Evolutionary conservation across 2,888 invertebrate genomes (phyloP), one percentile per base, ranked within the genome.

Genomic region (Frankliniella fusca): DNA sequence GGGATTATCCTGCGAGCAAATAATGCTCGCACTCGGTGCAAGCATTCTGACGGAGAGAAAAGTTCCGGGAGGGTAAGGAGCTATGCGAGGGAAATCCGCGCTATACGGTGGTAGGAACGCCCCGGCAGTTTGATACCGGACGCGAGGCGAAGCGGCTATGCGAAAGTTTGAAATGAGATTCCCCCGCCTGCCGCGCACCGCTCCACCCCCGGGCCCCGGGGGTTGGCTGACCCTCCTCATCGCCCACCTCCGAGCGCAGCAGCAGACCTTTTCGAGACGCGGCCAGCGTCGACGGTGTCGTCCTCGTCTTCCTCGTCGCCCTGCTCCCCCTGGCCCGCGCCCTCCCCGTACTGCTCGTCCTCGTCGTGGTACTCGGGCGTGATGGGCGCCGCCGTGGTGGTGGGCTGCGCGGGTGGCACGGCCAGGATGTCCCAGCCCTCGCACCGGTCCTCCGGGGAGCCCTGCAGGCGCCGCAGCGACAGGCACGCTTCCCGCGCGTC

Each of bases 301-400:
- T 76, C 70, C 70, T 23, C 70, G 7, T 76, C 54, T 0, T 12
- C 54, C 12, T 54, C 54, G 12, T 54, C 70, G 23, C 27, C 70
- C 8, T n/a, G n/a, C n/a, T 76, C 70, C 23, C 27, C 70, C 70
- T 76, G 70, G 70, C 70, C 27, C 23, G 23, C 70, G 11, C 70
- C 70, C n/a, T 18, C 65, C 20, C 20, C 65, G 65, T 65, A 15
- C n/a, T 70, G n/a, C 9, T 76, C 70, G 27, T 76, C 27, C 2
- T 9, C 70, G 70, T 10, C 70, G 27, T 27, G 23, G 70, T 76
- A 76, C 23, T 76, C 70, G 23, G 70, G 70, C 20, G 61, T 61
- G 70, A 76, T 27, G 70, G 70, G 70, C 23, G 70, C 70, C 23
- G 70, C 70, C 70, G 70, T 76, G 70, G 70, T 76, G 70, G 70